Evolutionary conservation across 2,797 vertebrate species (phyloP), one percentile per base, ranked within the genome.

Genomic region (Myripristis murdjan): DNA sequence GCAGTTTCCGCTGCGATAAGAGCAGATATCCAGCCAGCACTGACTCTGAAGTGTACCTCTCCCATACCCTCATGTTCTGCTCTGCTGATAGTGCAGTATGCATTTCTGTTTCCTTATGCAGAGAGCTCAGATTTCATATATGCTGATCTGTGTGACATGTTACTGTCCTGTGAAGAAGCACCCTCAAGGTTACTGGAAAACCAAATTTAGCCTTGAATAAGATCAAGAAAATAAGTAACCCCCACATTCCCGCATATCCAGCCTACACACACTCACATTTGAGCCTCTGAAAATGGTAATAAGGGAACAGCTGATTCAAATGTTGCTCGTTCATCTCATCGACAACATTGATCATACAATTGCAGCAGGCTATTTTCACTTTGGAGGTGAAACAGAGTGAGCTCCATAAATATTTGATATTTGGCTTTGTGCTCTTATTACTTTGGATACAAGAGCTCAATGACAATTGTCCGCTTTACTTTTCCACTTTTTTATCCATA

Each of bases 11-110:
- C 68, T 26, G 53, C 11, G 54, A 82, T 83, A 74, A 81, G 82
- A 77, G 12, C 23, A 65, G 62, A 75, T 44, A 20, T 23, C 72
- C 53, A 76, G 85, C 73, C 74, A 51, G 64, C 11, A 0, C 59
- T 54, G 77, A 71, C 73, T 69, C 63, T 0, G 3, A 46, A 23
- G 62, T 28, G 63, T 16, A 64, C 61, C 71, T 88, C 80, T 78
- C 49, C 64, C 67, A 44, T 54, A 62, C 90, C 92, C 84, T 77
- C 20, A 91, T 91, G 92, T 87, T 91, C 81, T 75, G 90, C 91
- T 85, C 86, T 55, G 83, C 72, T 85, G 82, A 66, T 64, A 71
- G 81, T 6, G 22, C 67, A 31, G 61, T 73, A 87, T 89, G 86
- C 61, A 70, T 68, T 78, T 37, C 52, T 68, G 80, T 80, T 79